Conservation (phyloP, 2,888 invertebrate species). For the Xestia xanthographa region DNA sequence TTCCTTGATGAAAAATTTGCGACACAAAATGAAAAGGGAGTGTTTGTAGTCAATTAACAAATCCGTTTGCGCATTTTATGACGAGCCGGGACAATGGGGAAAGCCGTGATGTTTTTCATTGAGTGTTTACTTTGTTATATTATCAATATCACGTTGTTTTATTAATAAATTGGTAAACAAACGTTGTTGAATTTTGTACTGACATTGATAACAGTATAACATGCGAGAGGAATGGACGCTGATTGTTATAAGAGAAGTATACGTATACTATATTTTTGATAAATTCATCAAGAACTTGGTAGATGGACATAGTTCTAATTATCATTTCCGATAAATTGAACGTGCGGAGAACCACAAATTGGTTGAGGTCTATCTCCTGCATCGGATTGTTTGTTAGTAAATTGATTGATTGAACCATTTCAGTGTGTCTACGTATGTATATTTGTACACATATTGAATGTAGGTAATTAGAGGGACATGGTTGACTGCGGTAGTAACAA, state of each 20-base stretch:
- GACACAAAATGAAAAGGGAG: conserved; percentile 65
- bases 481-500: conserved; percentile 22
- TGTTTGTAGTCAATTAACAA: conserved; percentile 74
- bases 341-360: conserved; percentile 27
- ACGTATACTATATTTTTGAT: not conserved
- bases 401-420: conserved; percentile 41
- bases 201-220: conserved; percentile 32
- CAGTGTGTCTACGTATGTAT: conserved; percentile 18
- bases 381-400: conserved; percentile 18
- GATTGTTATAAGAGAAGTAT: not conserved
- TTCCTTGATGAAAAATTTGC: conserved; percentile 68
- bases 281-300: not conserved
- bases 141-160: conserved; percentile 56
- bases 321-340: conserved; percentile 5
- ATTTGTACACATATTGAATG: conserved; percentile 7
- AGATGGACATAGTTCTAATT: conserved; percentile 12
- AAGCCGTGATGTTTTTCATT: conserved; percentile 50
- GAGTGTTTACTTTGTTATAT: conserved; percentile 59
- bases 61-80: conserved; percentile 71
- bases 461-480: conserved; percentile 37
- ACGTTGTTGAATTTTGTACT: conserved; percentile 25
- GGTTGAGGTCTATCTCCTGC: conserved; percentile 26
- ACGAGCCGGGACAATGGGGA: conserved; percentile 51
- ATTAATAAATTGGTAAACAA: conserved; percentile 55
- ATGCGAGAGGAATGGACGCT: conserved; percentile 16